Percentiles rank a stretch among this genome's conserved stretches.
phyloP scores from a whole-genome alignment of 2,888 invertebrate species.

The Vannuccia rotundouncinata region DNA sequence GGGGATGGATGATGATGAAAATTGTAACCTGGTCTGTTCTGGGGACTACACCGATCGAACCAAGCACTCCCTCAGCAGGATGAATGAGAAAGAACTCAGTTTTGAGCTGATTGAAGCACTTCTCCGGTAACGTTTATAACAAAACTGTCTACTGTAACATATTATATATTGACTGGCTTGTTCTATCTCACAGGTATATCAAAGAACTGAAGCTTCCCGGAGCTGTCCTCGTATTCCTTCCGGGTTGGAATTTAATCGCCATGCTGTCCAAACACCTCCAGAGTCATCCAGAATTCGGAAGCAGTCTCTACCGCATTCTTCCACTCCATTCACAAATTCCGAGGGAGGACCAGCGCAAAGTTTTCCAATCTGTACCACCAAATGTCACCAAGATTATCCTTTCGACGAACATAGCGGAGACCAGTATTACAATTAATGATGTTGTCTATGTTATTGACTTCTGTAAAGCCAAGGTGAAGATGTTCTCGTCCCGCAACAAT shows the following conservation, averaged over 20 bases:
- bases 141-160: neutral
- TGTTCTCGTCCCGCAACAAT: constrained; percentile 95
- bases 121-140: constrained; percentile 47
- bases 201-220: constrained; percentile 63
- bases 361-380: constrained; percentile 77
- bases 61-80: constrained; percentile 65
- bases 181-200: constrained; percentile 54
- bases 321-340: constrained; percentile 97
- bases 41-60: constrained; percentile 60
- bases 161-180: neutral
- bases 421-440: constrained; percentile 94
- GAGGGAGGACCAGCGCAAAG: constrained; percentile 80
- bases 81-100: constrained; percentile 80
- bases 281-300: constrained; percentile 67
- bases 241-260: constrained; percentile 95
- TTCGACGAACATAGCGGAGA: constrained; percentile 95
- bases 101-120: constrained; percentile 76
- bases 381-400: constrained; percentile 86
- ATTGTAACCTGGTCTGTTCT: constrained; percentile 63
- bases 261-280: constrained; percentile 77
- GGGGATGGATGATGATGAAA: constrained; percentile 56
- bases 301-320: constrained; percentile 66
- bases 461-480: constrained; percentile 92
- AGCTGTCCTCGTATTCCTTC: constrained; percentile 82
- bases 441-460: constrained; percentile 95